These are phyloP conservation scores for Drosophila oshimai DNA, from an alignment of 1,140 invertebrate species.

Conservation along the genomic window DNA sequence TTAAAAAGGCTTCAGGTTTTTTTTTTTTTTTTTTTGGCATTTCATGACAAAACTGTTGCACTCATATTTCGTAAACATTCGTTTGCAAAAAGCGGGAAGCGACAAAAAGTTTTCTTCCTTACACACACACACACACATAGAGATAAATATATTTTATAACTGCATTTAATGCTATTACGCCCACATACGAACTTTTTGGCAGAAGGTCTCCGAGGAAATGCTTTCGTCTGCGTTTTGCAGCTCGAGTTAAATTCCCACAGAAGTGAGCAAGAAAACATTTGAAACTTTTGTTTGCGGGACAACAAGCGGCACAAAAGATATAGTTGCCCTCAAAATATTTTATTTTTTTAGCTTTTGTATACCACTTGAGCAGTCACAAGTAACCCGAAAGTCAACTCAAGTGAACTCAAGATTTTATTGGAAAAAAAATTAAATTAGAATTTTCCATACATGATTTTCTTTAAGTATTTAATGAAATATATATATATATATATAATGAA, in stretches of 20 bases:
- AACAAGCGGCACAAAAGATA: constrained; percentile 12
- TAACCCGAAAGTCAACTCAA: too few species aligned
- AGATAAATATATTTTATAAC: constrained; percentile 9
- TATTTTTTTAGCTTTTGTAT: neutral
- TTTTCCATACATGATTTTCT: too few species aligned
- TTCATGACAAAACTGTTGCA: constrained; percentile 30
- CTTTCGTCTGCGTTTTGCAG: constrained; percentile 7
- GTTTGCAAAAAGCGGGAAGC: constrained; percentile 4
- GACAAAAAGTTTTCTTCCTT: constrained; percentile 20
- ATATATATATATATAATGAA: too few species aligned
- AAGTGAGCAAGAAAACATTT: constrained; percentile 19
- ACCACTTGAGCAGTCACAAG: constrained; percentile 18
- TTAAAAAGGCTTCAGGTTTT: neutral
- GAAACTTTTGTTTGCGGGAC: constrained; percentile 49
- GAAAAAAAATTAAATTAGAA: too few species aligned
- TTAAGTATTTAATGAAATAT: too few species aligned
- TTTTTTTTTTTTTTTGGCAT: neutral
- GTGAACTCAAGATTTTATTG: too few species aligned
- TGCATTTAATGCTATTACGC: constrained; percentile 40
- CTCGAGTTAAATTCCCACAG: constrained; percentile 9
- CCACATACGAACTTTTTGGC: constrained; percentile 1
- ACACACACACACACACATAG: neutral
- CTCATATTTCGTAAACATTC: constrained; percentile 24
- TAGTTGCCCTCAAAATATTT: constrained; percentile 4
- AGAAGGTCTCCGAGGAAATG: constrained; percentile 49